Conservation (phyloP, 2,888 invertebrate genomes). For the Hymenopus coronatus region DNA sequence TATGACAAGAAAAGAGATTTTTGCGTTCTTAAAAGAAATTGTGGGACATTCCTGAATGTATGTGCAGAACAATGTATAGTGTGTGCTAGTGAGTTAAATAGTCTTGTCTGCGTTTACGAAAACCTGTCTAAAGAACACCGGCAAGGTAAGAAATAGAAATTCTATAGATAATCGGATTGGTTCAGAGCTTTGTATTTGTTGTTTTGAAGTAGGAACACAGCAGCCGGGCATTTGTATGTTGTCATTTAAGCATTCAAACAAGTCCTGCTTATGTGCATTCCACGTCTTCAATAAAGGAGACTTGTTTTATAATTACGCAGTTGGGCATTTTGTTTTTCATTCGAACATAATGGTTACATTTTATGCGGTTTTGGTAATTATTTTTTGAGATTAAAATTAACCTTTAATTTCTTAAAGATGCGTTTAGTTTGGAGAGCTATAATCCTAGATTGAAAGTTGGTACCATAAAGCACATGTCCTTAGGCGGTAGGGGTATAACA, state of each 20-base stretch:
- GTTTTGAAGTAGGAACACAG: not conserved
- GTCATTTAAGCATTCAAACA: not conserved
- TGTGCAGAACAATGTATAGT: not conserved
- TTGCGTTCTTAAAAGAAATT: not conserved
- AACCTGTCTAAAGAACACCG: not conserved
- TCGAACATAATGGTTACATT: not conserved
- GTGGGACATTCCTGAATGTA: not conserved
- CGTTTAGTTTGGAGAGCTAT: not conserved
- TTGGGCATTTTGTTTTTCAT: not conserved
- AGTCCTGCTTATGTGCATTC: not conserved
- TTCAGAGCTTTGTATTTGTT: not conserved
- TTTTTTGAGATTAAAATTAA: not conserved
- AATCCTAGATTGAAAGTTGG: not conserved
- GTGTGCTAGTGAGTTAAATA: not conserved
- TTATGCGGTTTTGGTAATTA: not conserved
- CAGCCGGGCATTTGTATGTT: not conserved
- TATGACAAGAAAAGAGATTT: conserved; percentile 6
- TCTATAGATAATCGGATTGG: not conserved
- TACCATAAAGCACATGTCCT: not conserved
- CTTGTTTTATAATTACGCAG: not conserved
- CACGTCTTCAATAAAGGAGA: not conserved
- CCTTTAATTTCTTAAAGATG: not conserved
- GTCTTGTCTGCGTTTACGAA: not conserved
- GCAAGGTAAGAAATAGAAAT: not conserved
- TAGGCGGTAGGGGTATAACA: not conserved